These are phyloP conservation scores for Laothoe populi DNA, from an alignment of 2,888 invertebrate genomes.

Conservation along the genomic window DNA sequence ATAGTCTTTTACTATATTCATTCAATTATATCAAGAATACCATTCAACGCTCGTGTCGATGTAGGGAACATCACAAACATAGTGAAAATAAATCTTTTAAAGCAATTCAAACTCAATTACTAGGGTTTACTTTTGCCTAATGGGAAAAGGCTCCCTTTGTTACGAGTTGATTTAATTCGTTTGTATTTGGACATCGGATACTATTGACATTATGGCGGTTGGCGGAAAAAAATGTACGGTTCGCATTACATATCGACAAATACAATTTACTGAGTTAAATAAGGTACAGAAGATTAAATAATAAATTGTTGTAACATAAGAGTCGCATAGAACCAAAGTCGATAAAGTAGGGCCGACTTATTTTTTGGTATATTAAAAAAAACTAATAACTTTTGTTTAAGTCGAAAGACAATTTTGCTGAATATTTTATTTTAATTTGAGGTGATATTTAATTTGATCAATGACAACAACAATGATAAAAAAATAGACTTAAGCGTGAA, in stretches of 20 bases:
- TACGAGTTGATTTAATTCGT: conserved; percentile 67
- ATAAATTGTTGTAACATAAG: neutral
- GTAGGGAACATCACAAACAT: conserved; percentile 58
- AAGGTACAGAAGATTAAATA: neutral
- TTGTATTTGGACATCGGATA: conserved; percentile 63
- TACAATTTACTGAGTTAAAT: conserved; percentile 18
- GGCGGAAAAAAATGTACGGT: conserved; percentile 25
- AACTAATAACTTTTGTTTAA: too few species aligned
- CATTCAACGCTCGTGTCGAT: conserved; percentile 58
- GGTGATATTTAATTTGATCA: too few species aligned
- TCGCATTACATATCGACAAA: conserved; percentile 25
- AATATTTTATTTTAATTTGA: too few species aligned
- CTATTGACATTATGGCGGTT: conserved; percentile 55
- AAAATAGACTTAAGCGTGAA: too few species aligned
- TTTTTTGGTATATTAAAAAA: too few species aligned
- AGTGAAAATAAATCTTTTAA: conserved; percentile 75
- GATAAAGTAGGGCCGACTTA: too few species aligned
- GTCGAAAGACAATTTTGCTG: too few species aligned
- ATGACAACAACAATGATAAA: too few species aligned
- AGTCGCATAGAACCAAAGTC: too few species aligned
- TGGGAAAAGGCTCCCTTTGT: conserved; percentile 73
- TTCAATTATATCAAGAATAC: conserved; percentile 64
- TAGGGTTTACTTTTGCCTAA: conserved; percentile 74
- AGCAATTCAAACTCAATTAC: conserved; percentile 81
- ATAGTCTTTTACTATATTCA: conserved; percentile 48